Conservation (phyloP, 2,113 vertebrate genomes). For the Cyanocitta stelleri region DNA sequence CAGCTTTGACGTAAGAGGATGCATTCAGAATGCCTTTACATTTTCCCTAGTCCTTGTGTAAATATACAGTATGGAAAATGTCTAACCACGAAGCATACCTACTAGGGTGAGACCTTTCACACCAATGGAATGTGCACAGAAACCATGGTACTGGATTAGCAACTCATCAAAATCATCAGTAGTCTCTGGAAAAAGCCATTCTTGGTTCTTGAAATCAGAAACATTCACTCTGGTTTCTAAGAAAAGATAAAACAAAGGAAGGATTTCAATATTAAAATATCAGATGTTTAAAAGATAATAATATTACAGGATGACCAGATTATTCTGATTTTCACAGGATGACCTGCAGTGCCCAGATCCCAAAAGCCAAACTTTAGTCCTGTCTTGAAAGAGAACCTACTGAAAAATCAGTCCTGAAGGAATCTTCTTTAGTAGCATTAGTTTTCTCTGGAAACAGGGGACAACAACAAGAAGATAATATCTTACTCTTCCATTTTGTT, state of each 20-base stretch:
- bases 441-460: background rate
- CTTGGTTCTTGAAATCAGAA: slow-evolving; percentile 67
- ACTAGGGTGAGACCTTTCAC: slow-evolving; percentile 79
- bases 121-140: slow-evolving; percentile 83
- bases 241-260: background rate
- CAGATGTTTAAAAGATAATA: background rate
- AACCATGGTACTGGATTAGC: slow-evolving; percentile 81
- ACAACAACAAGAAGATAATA: background rate
- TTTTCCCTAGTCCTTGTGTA: background rate
- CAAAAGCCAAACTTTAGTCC: background rate
- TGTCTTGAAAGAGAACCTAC: background rate
- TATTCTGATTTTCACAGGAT: background rate
- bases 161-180: slow-evolving; percentile 70
- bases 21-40: background rate
- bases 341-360: background rate
- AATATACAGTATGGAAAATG: background rate
- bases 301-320: background rate
- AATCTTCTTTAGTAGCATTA: background rate
- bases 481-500: background rate
- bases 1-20: background rate
- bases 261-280: background rate
- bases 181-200: slow-evolving; percentile 88
- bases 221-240: slow-evolving; percentile 74
- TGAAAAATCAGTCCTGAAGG: background rate
- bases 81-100: slow-evolving; percentile 70